These are phyloP conservation scores for Cassiopea xamachana DNA, from an alignment of 30 jellyfish, hydroid and myxozoan species.

Conservation along the genomic window DNA sequence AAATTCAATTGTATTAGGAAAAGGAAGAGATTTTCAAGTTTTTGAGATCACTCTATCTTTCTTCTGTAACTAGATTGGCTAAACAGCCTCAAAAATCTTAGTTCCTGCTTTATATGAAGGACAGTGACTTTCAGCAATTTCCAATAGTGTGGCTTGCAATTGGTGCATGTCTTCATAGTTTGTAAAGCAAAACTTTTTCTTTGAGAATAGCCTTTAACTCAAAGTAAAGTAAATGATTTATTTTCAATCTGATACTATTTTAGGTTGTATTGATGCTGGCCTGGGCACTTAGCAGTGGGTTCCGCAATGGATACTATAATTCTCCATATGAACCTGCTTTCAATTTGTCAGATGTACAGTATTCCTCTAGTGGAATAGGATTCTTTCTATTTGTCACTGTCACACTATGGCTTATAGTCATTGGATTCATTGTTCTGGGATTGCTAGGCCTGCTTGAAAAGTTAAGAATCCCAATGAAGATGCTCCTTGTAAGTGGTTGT, in stretches of 20 bases:
- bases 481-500: conserved; percentile 56
- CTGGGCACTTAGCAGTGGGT: conserved; percentile 66
- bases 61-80: too few species aligned
- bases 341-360: not conserved
- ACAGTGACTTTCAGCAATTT: too few species aligned
- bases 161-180: too few species aligned
- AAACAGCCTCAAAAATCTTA: too few species aligned
- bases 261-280: conserved; percentile 62
- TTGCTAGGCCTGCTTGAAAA: conserved; percentile 49
- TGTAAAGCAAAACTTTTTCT: too few species aligned
- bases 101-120: too few species aligned
- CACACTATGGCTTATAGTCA: conserved; percentile 58
- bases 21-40: too few species aligned
- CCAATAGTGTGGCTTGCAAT: too few species aligned
- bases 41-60: too few species aligned
- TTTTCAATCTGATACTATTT: not conserved
- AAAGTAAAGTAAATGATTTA: too few species aligned
- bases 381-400: conserved; percentile 72
- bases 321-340: not conserved
- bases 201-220: too few species aligned
- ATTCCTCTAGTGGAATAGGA: conserved; percentile 51
- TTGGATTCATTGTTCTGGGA: conserved; percentile 23
- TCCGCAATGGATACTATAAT: conserved; percentile 37
- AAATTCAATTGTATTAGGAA: too few species aligned
- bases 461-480: conserved; percentile 35